Base-by-base conservation (phyloP, 2,113 vertebrate species). In the Lophotis ruficrista region DNA sequence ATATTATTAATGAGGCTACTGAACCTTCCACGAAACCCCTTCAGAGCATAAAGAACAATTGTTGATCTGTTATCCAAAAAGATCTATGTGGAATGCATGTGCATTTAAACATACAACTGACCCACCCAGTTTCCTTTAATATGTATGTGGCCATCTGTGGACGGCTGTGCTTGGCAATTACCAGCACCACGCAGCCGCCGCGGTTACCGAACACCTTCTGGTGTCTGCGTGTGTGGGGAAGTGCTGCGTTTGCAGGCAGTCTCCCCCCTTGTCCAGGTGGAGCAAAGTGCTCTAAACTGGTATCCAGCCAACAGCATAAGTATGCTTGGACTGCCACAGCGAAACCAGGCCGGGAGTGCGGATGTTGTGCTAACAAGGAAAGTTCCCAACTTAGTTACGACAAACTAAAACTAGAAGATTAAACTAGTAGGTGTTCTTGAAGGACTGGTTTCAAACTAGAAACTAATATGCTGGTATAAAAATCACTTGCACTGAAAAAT, bases 401-500 rank as follows among this genome's bases (percentile, higher is more conserved):
- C 47, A 79, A 75, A 45, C 19, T 84, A 33, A 83, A 95, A 48
- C 17, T 31, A 64, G 30, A 25, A 70, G 66, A 37, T 80, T 83
- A 86, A 83, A 45, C n/a, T 58, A 35, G 28, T 33, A 68, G 16
- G 5, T 90, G 43, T 66, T 83, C 43, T 77, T 62, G 71, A 83
- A 70, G 19, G 41, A 30, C 64, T 69, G 12, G 68, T 88, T 78
- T 90, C 71, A 71, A 89, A 77, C 78, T 80, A n/a, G 64, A 90
- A 85, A 47, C 58, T 83, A 73, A 86, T 86, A 77, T 35, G 88
- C 11, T n/a, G 35, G 47, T 96, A 92, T 90, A 94, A 94, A 96
- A 95, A 95, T 78, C 56, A 53, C 79, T 94, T 90, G 82, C 23
- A 28, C 90, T 94, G 88, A 75, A 92, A 88, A 81, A 73, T 81